These are phyloP conservation scores for Odontomyia ornata DNA, from an alignment of 2,888 invertebrate species.

Conservation along the genomic window DNA sequence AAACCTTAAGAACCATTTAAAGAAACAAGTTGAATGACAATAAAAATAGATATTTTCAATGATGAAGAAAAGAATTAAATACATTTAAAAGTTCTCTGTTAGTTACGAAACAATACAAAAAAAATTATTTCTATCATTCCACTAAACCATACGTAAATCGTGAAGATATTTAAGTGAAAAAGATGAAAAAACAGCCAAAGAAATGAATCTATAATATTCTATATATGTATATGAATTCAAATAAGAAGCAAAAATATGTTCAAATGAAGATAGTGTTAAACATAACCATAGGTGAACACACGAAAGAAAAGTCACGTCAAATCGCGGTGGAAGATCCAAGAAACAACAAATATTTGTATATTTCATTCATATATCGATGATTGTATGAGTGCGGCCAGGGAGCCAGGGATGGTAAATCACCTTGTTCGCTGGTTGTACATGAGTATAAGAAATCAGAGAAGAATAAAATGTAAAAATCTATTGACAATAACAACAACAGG, in stretches of 20 bases:
- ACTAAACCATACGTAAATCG: slow-evolving; percentile 13
- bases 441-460: not conserved
- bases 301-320: not conserved
- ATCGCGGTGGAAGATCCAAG: not conserved
- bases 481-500: slow-evolving; percentile 23
- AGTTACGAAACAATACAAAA: too few relatives aligned
- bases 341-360: slow-evolving; percentile 32
- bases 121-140: not conserved
- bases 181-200: not conserved
- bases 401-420: not conserved
- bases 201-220: slow-evolving; percentile 6
- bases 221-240: not conserved
- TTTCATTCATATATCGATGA: slow-evolving; percentile 33
- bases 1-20: not conserved
- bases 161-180: not conserved
- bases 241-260: slow-evolving; percentile 9
- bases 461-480: not conserved
- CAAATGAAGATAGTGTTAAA: not conserved
- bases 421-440: not conserved
- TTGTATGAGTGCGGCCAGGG: slow-evolving; percentile 2
- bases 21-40: slow-evolving; percentile 11
- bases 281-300: not conserved
- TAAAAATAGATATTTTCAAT: slow-evolving; percentile 1
- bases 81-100: too few relatives aligned
- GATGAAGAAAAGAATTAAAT: not conserved